Conservation (phyloP, 2,113 vertebrate genomes). For the Oreocharis arfaki region DNA sequence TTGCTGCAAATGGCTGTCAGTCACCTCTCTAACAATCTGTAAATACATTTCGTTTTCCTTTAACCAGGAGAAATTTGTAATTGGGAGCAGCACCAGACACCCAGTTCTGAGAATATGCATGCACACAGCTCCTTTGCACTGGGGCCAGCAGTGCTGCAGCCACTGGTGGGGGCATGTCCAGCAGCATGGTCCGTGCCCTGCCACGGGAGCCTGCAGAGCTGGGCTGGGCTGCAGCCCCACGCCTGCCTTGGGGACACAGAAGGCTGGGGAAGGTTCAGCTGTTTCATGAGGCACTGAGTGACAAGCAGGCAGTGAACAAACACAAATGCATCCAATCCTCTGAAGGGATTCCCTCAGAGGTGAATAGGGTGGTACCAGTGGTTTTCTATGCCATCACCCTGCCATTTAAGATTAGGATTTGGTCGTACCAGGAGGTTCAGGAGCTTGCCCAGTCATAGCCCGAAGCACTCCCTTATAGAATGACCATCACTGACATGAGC, state of each 20-base stretch:
- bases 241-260: background rate
- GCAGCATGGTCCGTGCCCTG: background rate
- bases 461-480: background rate
- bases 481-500: accelerated
- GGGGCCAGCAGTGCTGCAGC: background rate
- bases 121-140: background rate
- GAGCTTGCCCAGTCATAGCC: background rate
- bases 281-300: background rate
- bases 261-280: background rate
- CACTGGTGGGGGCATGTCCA: accelerated
- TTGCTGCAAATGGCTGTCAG: background rate
- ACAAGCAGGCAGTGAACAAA: background rate
- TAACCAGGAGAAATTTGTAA: background rate
- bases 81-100: background rate
- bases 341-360: background rate
- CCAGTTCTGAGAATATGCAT: accelerated
- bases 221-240: background rate
- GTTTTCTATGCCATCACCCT: background rate
- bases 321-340: accelerated
- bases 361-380: background rate
- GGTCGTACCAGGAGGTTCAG: background rate
- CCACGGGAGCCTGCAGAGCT: accelerated
- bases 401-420: background rate
- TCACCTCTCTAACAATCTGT: accelerated
- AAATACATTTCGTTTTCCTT: background rate